Base-by-base conservation (phyloP, 2,797 vertebrate genomes). In the Sarcoramphus papa region DNA sequence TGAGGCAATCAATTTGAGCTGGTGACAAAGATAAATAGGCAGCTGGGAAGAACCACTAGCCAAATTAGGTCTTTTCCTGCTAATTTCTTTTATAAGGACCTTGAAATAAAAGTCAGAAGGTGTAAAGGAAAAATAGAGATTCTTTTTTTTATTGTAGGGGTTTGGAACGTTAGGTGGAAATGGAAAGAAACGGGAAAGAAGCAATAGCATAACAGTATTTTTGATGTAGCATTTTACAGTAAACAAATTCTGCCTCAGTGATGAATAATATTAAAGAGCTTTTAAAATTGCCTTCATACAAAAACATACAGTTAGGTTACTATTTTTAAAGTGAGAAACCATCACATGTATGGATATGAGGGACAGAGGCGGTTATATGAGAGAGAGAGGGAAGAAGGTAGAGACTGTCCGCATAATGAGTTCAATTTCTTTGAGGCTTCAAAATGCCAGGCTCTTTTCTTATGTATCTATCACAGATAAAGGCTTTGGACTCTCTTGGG, bases 21-120 rank as follows among this genome's bases (percentile, higher is more conserved):
- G 82, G 78, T 84, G 85, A 91, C 79, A 95, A 80, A 96, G 84
- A 92, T 62, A 94, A 93, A 92, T 35, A 76, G 69, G 81, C 33
- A 88, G 73, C 79, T 84, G 30, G 19, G 79, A 92, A 92, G 90
- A 96, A 63, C 50, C 47, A 59, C 79, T 73, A 88, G 50, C 69
- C 79, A 88, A 95, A 92, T 68, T 18, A 72, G 53, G 50, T 90
- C 47, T 73, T 94, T 90, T 65, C 24, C 65, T 82, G 37, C 18
- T 94, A 69, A 94, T 88, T 96, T 90, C 20, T 86, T 75, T 72
- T 67, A 9, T 48, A 84, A 92, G 13, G 23, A 88, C 69, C 54
- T 78, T 78, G 73, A 90, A 93, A 92, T 86, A 81, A 50, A 88
- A 88, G 45, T 64, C 87, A 91, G 73, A 65, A 57, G 7, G 30